Evolutionary conservation across 2,888 invertebrate species (phyloP).

Genomic region (Drosophila emarginata): DNA sequence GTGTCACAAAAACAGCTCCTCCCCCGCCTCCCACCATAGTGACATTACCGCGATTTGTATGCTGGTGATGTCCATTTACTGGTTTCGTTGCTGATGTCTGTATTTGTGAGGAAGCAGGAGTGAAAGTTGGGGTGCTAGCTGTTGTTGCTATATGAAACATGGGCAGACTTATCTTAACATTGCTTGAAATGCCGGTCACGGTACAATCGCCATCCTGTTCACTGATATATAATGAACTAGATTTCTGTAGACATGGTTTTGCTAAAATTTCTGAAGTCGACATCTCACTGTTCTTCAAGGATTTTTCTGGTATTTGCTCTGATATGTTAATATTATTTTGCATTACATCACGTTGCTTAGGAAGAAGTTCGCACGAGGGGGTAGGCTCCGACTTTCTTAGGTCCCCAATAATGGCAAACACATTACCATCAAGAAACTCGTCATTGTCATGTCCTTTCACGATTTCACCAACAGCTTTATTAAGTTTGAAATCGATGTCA

Average conservation of each 20-base stretch:
- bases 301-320: background rate
- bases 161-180: conserved; percentile 6
- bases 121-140: background rate
- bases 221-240: conserved; percentile 65
- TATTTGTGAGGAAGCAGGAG: background rate
- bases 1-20: conserved; percentile 85
- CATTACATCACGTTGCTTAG: conserved; percentile 3
- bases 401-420: conserved; percentile 60
- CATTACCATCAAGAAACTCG: conserved; percentile 16
- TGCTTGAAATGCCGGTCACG: background rate
- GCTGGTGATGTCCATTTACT: conserved; percentile 12
- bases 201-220: conserved; percentile 33
- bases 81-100: background rate
- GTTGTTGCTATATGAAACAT: conserved; percentile 6
- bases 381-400: conserved; percentile 29
- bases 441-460: background rate
- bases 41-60: background rate
- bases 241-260: conserved; percentile 50
- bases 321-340: background rate
- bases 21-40: conserved; percentile 2
- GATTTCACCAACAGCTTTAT: background rate
- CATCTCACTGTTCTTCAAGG: background rate
- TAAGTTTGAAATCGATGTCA: background rate
- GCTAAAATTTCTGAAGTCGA: background rate
- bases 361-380: background rate